Evolutionary conservation across 2,888 invertebrate genomes (phyloP), one percentile per base, ranked within the genome.

Genomic region (Drosophila nr. perissopoda): DNA sequence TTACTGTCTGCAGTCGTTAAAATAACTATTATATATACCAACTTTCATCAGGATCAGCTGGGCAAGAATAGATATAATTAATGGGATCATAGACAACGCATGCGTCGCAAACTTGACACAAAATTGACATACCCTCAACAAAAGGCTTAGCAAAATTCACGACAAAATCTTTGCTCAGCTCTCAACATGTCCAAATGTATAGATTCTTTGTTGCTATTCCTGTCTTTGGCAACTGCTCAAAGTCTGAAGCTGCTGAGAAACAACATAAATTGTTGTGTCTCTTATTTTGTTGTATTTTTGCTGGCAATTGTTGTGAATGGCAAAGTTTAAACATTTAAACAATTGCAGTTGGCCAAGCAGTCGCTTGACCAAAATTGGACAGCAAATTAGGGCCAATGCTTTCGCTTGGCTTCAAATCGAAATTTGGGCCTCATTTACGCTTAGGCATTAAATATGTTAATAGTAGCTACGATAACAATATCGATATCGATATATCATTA

Each of bases 381-480:
- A 66, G 34, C 61, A 70, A 81, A 81, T 81, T 81, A 81, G 76
- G 83, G 81, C 83, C 81, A 83, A 81, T 73, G 79, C 79, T 79
- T 79, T 81, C 79, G 70, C 76, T 46, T 76, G 63, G 51, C 53
- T 34, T 51, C 25, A 52, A 25, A 18, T 38, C 40, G 42, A 61
- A 57, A 64, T 69, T 46, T 33, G 6, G 46, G 66, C 78, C 46
- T 21, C 82, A 81, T 84, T 84, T 81, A 74, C 70, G 79, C 56
- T 79, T 71, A 75, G 88, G 82, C 89, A 77, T 89, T 69, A 76
- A 77, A 87, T 89, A 83, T 88, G 87, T 88, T 83, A 83, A 83
- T 85, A 62, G 57, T 65, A 13, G 53, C 21, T 4, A 1, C 52
- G 21, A 33, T 33, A 33, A 16, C 52, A 33, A 5, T 8, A 40